These are phyloP conservation scores for Penaeus chinensis DNA, from an alignment of 1,140 invertebrate genomes.

Conservation along the genomic window DNA sequence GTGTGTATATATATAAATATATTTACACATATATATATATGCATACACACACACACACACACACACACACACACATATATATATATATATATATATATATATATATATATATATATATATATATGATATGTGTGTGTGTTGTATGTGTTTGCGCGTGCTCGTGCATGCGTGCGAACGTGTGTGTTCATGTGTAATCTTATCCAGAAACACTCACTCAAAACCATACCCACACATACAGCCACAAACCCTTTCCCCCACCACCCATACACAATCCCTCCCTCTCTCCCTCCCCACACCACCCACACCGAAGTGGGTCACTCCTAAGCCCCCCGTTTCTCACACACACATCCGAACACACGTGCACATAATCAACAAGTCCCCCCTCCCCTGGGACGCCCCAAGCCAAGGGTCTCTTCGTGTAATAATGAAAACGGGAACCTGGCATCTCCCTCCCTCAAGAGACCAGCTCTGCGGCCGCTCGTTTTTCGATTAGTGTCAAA, in stretches of 20 bases:
- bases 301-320: neutral
- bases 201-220: no score
- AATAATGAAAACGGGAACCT: slow-evolving; percentile 10
- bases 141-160: no score
- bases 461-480: neutral
- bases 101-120: neutral
- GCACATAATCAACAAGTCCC: slow-evolving; percentile 16
- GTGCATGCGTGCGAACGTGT: no score
- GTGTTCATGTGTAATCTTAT: no score
- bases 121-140: no score
- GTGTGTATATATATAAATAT: neutral
- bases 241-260: no score
- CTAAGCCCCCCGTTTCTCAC: neutral
- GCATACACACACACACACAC: neutral
- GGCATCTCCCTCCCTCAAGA: no score
- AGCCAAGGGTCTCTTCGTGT: slow-evolving; percentile 12
- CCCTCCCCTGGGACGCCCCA: neutral
- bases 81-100: slow-evolving; percentile 18
- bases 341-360: slow-evolving; percentile 1
- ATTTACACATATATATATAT: neutral
- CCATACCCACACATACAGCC: no score
- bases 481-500: slow-evolving; percentile 17
- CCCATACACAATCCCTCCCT: neutral
- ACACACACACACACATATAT: neutral
- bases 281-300: neutral